Percentiles rank a stretch among this genome's conserved stretches.
These are phyloP conservation scores for Entelurus aequoreus DNA, from an alignment of 2,113 vertebrate genomes.

Conservation along the genomic window DNA sequence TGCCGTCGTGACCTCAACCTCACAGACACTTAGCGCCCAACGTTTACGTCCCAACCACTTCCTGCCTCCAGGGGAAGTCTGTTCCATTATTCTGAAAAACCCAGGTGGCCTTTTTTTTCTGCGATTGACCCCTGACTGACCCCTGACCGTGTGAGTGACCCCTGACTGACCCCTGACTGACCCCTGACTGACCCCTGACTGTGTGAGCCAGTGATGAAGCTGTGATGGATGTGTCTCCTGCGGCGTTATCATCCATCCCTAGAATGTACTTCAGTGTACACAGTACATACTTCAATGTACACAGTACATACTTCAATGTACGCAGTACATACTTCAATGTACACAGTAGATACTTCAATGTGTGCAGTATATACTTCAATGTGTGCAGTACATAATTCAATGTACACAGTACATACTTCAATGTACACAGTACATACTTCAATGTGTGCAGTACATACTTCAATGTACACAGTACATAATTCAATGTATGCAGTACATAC, in stretches of 20 bases:
- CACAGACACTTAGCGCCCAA: slow-evolving; percentile 3
- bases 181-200: background rate
- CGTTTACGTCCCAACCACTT: slow-evolving; percentile 5
- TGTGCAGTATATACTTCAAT: no score
- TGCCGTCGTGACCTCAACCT: slow-evolving; percentile 14
- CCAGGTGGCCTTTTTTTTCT: slow-evolving; percentile 8
- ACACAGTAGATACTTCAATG: no score
- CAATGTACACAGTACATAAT: no score
- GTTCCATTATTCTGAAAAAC: slow-evolving; percentile 13
- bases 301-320: no score
- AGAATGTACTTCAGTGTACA: background rate
- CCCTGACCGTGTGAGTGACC: background rate
- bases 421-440: no score
- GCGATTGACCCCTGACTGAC: background rate
- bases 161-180: no score
- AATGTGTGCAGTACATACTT: no score
- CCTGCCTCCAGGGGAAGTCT: background rate
- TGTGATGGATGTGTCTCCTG: background rate
- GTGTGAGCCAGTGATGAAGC: slow-evolving; percentile 3
- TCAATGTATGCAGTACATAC: no score
- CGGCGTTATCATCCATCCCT: background rate
- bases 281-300: no score
- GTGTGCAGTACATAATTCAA: no score
- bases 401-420: no score
- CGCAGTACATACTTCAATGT: no score